Evolutionary conservation across 64 coral and sea anemone species (phyloP).

Genomic region (Cladopsammia gracilis): DNA sequence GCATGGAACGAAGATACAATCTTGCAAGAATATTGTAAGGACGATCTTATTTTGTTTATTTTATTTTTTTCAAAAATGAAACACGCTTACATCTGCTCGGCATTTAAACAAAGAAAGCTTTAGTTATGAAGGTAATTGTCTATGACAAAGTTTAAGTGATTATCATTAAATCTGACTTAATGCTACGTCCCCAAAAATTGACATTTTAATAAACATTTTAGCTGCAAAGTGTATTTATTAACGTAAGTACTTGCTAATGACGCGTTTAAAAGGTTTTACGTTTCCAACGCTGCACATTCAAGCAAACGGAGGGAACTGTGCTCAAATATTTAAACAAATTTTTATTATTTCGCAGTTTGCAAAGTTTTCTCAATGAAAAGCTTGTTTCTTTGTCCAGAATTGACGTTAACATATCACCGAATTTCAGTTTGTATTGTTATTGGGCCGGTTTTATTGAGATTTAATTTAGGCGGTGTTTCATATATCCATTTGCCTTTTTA

Average conservation of each 20-base stretch:
- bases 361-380: not conserved
- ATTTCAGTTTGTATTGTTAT: constrained; percentile 54
- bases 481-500: too few species aligned
- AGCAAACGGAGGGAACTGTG: too few species aligned
- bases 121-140: constrained; percentile 59
- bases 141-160: not conserved
- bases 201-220: constrained; percentile 29
- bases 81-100: constrained; percentile 40
- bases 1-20: not conserved
- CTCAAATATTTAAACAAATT: not conserved
- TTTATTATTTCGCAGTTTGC: not conserved
- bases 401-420: constrained; percentile 44
- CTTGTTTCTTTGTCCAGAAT: constrained; percentile 1
- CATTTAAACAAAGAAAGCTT: constrained; percentile 44
- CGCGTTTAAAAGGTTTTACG: not conserved
- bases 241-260: not conserved
- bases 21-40: not conserved
- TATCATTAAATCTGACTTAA: not conserved
- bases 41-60: not conserved
- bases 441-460: not conserved
- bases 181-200: not conserved
- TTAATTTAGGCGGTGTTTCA: not conserved
- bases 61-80: constrained; percentile 24
- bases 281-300: not conserved
- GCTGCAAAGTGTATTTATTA: not conserved